Evolutionary conservation across 2,113 vertebrate species (phyloP), one percentile per base, ranked within the genome.

Genomic region (Sphaerodactylus townsendi): DNA sequence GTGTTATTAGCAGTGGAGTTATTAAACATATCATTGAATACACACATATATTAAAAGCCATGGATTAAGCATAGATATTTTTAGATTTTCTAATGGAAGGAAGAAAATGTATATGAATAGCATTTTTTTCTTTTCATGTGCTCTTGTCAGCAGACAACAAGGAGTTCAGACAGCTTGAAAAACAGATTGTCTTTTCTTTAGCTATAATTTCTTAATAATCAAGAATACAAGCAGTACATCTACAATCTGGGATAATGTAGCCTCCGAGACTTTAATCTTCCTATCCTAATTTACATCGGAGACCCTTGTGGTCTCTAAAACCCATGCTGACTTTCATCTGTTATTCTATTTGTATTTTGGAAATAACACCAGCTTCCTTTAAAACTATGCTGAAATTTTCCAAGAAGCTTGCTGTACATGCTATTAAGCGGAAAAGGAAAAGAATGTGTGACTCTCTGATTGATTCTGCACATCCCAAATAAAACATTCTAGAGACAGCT

Each of bases 261-360:
- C 59, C 64, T 85, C 37, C 48, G 88, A 64, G 85, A 88, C 33
- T 83, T 90, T 85, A 85, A 86, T 92, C 48, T 90, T 90, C 80
- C 85, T 85, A 53, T 35, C 59, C 71, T 91, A 92, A 92, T 93
- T 93, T 94, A 25, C 86, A 86, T 84, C 13, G 46, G 81, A 82
- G 71, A 84, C 86, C 69, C 25, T 77, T 70, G 82, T 37, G 69
- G 70, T 76, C 21, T 62, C 41, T 65, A 91, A 79, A 10, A 83
- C 46, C 3, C 1, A 82, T 79, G 33, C 28, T 68, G n/a, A 8
- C 65, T 86, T 87, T 90, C 1, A 86, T 65, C 30, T 82, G 33
- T 28, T 90, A 39, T 64, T 90, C 41, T 64, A 50, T 83, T 71
- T 76, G 30, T 86, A 74, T 79, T 79, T 46, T 68, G 1, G 6